phyloP scores from a whole-genome alignment of 2,113 vertebrate genomes.

The Falcunculus frontatus region DNA sequence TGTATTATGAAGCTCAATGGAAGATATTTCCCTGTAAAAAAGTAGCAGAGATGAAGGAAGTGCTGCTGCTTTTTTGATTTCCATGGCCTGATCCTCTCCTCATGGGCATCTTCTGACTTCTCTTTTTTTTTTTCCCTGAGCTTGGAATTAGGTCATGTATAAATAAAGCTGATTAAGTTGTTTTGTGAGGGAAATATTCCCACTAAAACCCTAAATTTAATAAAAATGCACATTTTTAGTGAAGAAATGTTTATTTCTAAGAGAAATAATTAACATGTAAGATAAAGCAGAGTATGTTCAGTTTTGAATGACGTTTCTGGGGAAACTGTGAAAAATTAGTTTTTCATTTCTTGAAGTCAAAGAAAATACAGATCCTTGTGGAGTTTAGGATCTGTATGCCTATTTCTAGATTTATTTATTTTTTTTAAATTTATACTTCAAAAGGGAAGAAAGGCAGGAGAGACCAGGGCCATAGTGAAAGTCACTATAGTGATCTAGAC shows the following conservation, averaged over 20 bases:
- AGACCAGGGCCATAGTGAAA: not conserved
- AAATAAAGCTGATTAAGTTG: slow-evolving; percentile 39
- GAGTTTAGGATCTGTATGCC: not conserved
- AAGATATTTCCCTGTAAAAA: not conserved
- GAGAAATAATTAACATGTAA: not conserved
- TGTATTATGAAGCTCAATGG: not conserved
- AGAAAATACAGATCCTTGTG: not conserved
- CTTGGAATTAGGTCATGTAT: slow-evolving; percentile 23
- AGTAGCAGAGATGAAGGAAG: not conserved
- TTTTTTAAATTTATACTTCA: not conserved
- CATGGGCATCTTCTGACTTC: not conserved
- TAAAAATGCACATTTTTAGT: slow-evolving; percentile 11
- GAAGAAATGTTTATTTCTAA: not conserved
- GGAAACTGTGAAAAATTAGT: not conserved
- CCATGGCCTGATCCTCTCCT: not conserved
- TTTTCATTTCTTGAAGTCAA: not conserved
- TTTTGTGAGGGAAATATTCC: not conserved
- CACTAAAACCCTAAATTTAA: not conserved
- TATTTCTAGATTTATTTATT: not conserved
- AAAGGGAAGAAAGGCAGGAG: not conserved
- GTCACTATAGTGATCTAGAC: not conserved
- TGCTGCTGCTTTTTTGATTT: not conserved
- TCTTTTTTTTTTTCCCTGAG: not conserved
- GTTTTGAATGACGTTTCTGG: not conserved
- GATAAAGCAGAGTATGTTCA: not conserved